These are phyloP conservation scores for Heterodera filipjevi DNA, from an alignment of 2,888 invertebrate species.

Conservation along the genomic window DNA sequence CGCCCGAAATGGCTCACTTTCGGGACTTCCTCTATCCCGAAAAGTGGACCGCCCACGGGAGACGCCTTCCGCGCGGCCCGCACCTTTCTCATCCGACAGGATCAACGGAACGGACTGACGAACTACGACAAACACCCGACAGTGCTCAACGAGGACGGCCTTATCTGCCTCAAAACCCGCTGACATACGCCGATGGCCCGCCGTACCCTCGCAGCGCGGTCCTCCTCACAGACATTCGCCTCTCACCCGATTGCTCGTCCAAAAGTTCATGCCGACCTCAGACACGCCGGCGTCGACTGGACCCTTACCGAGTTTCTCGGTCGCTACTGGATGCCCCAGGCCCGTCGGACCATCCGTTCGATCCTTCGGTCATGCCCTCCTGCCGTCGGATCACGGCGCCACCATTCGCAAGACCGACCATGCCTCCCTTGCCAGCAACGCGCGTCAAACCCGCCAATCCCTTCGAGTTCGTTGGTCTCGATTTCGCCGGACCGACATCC, in stretches of 20 bases:
- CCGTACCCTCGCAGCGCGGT: background rate
- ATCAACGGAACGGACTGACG: background rate
- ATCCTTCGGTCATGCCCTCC: too few relatives aligned
- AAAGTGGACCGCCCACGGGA: too few relatives aligned
- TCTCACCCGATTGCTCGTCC: background rate
- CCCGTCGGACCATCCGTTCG: background rate
- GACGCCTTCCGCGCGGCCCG: background rate
- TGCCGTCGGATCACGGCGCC: conserved; percentile 44
- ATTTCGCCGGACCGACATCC: conserved; percentile 31
- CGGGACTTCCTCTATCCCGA: too few relatives aligned
- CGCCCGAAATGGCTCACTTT: too few relatives aligned
- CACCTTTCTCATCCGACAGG: background rate
- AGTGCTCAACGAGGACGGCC: background rate
- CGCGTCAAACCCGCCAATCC: conserved; percentile 28
- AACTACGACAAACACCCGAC: background rate
- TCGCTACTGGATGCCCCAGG: too few relatives aligned
- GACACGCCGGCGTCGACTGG: conserved; percentile 26
- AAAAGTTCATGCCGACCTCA: background rate
- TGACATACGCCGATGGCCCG: background rate
- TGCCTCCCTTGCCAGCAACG: conserved; percentile 15
- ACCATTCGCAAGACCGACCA: conserved; percentile 51
- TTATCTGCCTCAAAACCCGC: background rate
- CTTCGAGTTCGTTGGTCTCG: conserved; percentile 42
- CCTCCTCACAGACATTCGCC: too few relatives aligned
- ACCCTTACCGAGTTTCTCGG: conserved; percentile 19